Evolutionary conservation across 2,113 vertebrate species (phyloP).

Genomic region (Haemorhous mexicanus): DNA sequence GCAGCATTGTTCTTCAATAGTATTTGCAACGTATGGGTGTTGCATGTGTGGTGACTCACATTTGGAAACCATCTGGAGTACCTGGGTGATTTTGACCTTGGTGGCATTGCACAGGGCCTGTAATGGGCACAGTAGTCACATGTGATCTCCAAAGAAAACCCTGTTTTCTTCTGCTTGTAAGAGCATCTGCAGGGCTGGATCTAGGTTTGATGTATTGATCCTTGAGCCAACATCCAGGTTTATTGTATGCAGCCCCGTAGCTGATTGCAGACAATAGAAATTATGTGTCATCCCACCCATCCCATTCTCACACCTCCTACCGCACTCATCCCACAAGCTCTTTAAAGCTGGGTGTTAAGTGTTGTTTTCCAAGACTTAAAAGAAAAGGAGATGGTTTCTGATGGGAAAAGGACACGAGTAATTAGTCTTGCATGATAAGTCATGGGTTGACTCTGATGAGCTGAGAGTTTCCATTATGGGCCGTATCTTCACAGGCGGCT

Average conservation of each 20-base stretch:
- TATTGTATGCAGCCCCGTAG: background rate
- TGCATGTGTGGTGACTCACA: background rate
- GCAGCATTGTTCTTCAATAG: conserved; percentile 11
- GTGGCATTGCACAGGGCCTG: background rate
- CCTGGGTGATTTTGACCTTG: background rate
- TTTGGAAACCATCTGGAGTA: background rate
- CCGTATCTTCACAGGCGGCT: background rate
- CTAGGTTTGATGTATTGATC: background rate
- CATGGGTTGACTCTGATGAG: background rate
- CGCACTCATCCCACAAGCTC: too few relatives aligned
- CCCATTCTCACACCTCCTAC: background rate
- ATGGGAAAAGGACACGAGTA: background rate
- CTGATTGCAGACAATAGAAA: background rate
- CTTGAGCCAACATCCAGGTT: background rate
- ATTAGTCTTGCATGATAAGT: background rate
- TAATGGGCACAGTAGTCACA: background rate
- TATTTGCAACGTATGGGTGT: conserved; percentile 20
- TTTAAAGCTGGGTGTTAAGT: background rate
- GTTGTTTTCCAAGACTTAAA: background rate
- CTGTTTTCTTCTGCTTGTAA: background rate
- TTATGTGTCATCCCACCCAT: background rate
- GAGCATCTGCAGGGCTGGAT: background rate
- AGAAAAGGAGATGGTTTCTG: background rate
- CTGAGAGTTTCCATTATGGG: background rate
- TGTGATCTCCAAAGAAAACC: background rate